Base-by-base conservation (phyloP, 2,113 vertebrate genomes). In the Damaliscus lunatus region DNA sequence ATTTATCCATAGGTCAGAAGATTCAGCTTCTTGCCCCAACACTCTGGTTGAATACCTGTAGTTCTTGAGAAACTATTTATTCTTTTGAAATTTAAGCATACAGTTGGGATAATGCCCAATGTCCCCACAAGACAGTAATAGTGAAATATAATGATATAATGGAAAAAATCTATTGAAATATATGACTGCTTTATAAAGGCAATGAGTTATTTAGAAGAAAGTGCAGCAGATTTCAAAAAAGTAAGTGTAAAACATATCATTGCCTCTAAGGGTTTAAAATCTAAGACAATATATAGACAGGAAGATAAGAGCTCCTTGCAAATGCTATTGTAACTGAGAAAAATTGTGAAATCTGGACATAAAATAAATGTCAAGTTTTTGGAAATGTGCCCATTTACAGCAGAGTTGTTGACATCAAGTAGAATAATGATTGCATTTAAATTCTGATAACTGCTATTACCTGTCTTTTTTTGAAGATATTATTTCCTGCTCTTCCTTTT, bases 251-350 rank as follows among this genome's bases (percentile, higher is more conserved):
- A 89, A 83, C 78, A 21, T 43, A 93, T 95, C 33, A 57, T 85
- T 98, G 67, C 48, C n/a, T 80, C 60, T 29, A 86, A 67, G 48
- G 88, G 8, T 94, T 94, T 91, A 87, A 97, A 96, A 92, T 92
- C 53, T 74, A 59, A 94, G 71, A 59, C 43, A 91, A 48, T 84
- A 43, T 60, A 71, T 36, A n/a, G 36, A 6, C 15, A 96, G 40
- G 10, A 88, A 95, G 12, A 60, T 27, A 90, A 71, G 15, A 53
- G 2, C 43, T 90, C 48, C 46, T 23, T 95, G 48, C 19, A 59
- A 31, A 91, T 55, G 40, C n/a, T 96, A 9, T 80, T 92, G 46
- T 84, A 86, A 94, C 78, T 53, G 43, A 36, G 83, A 27, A 64
- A 78, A 90, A 88, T 14, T 67, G 36, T 94, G 48, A 87, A 91